phyloP scores from a whole-genome alignment of 2,888 invertebrate species.

The Tromatobia lineatoria region DNA sequence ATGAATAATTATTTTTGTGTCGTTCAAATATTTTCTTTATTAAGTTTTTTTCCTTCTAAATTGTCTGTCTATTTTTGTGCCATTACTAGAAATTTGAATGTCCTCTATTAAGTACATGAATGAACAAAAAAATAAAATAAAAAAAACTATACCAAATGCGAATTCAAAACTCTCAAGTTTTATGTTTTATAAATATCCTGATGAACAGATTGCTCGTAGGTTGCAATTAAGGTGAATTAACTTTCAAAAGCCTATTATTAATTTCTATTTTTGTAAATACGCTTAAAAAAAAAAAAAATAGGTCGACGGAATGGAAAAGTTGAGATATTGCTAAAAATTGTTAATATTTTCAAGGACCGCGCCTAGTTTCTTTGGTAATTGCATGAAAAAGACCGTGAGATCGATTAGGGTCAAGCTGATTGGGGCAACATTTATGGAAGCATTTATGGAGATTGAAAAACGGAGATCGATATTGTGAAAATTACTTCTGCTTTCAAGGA shows the following conservation, averaged over 20 bases:
- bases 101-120: too few species aligned
- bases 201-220: too few species aligned
- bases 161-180: too few species aligned
- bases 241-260: background rate
- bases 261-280: background rate
- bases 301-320: background rate
- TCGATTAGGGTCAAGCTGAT: slow-evolving; percentile 18
- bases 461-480: slow-evolving; percentile 8
- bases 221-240: too few species aligned
- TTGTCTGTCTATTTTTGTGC: too few species aligned
- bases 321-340: background rate
- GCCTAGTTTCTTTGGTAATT: background rate
- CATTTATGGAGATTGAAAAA: slow-evolving; percentile 24
- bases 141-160: too few species aligned
- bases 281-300: background rate
- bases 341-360: background rate
- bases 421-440: background rate
- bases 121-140: too few species aligned
- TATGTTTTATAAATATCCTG: too few species aligned
- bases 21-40: too few species aligned
- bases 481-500: background rate
- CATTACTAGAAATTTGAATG: too few species aligned
- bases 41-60: too few species aligned
- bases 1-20: too few species aligned
- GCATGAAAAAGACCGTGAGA: background rate